These are phyloP conservation scores for Ctenodactylus gundi DNA, from an alignment of 2,113 vertebrate genomes.

Conservation along the genomic window DNA sequence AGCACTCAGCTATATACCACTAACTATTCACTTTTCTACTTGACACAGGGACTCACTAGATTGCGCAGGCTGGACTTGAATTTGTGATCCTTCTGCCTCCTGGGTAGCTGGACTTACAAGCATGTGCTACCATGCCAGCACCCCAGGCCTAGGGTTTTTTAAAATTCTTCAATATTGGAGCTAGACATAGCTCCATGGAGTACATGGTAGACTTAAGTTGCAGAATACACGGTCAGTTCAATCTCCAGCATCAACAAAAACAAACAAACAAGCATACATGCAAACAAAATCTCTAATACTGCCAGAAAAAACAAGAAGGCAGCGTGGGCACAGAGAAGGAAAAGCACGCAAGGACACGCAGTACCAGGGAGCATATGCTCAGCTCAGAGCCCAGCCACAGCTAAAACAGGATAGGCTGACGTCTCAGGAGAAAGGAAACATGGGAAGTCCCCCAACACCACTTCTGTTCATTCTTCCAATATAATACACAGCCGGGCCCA, in stretches of 20 bases:
- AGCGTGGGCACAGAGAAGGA: neutral
- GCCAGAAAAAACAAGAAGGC: neutral
- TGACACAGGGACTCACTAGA: neutral
- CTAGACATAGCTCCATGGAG: neutral
- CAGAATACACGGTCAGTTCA: neutral
- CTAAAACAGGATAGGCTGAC: neutral
- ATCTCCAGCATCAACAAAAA: neutral
- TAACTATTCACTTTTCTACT: neutral
- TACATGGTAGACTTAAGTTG: neutral
- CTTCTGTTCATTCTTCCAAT: neutral
- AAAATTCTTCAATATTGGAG: neutral
- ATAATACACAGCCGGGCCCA: neutral
- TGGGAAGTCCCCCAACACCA: neutral
- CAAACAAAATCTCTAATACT: neutral
- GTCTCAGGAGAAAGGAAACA: too few relatives aligned
- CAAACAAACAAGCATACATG: neutral
- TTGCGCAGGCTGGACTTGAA: neutral
- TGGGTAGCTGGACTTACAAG: neutral
- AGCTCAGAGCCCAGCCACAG: neutral
- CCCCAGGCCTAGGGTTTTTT: neutral
- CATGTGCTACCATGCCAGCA: neutral
- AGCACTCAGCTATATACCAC: neutral
- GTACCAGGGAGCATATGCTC: neutral
- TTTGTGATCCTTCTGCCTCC: neutral
- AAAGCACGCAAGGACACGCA: neutral